phyloP scores from a whole-genome alignment of 2,888 invertebrate genomes.

The Scaptomyza caliginosa region DNA sequence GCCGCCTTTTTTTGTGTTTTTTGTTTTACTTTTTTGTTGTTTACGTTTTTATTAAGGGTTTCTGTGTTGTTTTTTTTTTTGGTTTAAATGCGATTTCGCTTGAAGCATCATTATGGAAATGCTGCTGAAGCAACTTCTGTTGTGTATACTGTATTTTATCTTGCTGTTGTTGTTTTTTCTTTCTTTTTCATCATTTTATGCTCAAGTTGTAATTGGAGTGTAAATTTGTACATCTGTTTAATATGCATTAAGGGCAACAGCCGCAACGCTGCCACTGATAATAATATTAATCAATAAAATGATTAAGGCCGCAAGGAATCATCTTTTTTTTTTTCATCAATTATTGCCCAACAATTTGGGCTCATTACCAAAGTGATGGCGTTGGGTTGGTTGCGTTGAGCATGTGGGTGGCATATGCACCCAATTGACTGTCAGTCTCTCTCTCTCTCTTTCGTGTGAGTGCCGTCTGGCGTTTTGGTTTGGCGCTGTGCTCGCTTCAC shows the following conservation, averaged over 20 bases:
- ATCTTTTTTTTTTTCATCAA: constrained; percentile 47
- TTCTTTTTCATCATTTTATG: constrained; percentile 52
- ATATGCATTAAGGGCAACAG: constrained; percentile 69
- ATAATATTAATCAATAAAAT: constrained; percentile 63
- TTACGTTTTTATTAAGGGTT: constrained; percentile 27
- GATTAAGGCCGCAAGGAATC: constrained; percentile 51
- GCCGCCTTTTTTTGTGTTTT: constrained; percentile 16
- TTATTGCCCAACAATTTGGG: constrained; percentile 58
- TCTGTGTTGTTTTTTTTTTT: constrained; percentile 45
- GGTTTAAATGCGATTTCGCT: constrained; percentile 58
- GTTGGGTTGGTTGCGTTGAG: too few species aligned
- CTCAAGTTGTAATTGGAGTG: constrained; percentile 75
- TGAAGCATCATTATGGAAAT: constrained; percentile 56
- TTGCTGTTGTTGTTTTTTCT: constrained; percentile 21
- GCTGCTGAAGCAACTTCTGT: too few species aligned
- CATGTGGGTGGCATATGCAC: too few species aligned
- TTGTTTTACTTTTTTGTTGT: constrained; percentile 21
- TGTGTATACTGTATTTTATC: too few species aligned
- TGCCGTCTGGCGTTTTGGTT: too few species aligned
- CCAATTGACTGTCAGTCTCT: background rate
- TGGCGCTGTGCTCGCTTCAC: background rate
- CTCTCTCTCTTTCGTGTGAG: background rate
- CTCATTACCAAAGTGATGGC: constrained; percentile 57
- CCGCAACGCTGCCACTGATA: constrained; percentile 29
- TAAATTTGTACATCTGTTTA: constrained; percentile 74